Base-by-base conservation (phyloP, 2,888 invertebrate species). In the Tyria jacobaeae region DNA sequence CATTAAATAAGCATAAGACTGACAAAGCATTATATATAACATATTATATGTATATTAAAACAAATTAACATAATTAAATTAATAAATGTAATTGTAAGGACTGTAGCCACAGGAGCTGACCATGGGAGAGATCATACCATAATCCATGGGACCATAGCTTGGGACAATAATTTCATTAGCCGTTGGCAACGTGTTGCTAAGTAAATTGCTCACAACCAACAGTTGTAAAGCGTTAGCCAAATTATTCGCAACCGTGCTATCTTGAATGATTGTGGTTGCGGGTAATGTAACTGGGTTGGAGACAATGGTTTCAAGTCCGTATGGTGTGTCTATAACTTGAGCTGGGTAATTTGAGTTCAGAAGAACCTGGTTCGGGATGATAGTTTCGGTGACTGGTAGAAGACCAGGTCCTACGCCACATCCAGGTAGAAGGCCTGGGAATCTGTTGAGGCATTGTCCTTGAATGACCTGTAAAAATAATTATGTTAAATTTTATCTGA, bases 151-250 rank as follows among this genome's bases (percentile, higher is more conserved):
- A 0, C 31, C n/a, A 48, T 60, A 64, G 2, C 34, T 41, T 10
- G 63, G 83, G 0, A 82, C 37, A 0, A 80, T 37, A 0, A 81
- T 68, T 0, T 82, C 82, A 0, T 72, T 74, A 6, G 79, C 68
- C 0, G 78, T 76, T 0, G 89, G 88, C 35, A 92, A 63, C 0
- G 88, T 89, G 44, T 84, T 88, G 54, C 89, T 87, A 1, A 92
- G 61, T 1, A 92, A 67, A 56, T 88, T 92, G 72, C 90, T 90
- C 0, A 92, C 92, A 0, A 92, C 86, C 1, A 92, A 59, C 24
- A 92, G 71, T 50, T 92, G 92, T 4, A 92, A 69, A 0, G 90
- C 87, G 65, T 92, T 91, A 0, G 91, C 92, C 31, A 92, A 60
- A 52, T 87, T 92, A 53, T 87, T 91, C 0, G 91, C 90, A 0